Evolutionary conservation across 2,113 vertebrate genomes (phyloP).

Genomic region (Bos javanicus): DNA sequence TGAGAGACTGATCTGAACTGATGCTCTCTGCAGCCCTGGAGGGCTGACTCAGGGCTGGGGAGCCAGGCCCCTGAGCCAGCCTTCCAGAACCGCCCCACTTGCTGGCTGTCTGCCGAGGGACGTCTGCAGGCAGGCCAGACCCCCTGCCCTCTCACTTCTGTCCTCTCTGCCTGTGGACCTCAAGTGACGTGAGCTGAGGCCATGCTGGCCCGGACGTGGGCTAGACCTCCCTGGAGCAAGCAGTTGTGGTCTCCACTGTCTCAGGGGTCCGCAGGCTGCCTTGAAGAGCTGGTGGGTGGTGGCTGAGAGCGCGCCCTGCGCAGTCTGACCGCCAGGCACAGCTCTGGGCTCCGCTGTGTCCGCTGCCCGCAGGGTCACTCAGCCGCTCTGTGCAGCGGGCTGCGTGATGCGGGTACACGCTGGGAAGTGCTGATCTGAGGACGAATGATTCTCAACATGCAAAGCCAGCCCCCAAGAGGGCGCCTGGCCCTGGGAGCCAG

Average conservation of each 20-base stretch:
- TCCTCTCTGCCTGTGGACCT: not conserved
- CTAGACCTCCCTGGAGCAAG: too few relatives aligned
- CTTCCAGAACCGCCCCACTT: not conserved
- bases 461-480: not conserved
- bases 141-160: not conserved
- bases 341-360: accelerated
- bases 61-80: not conserved
- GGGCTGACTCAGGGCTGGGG: not conserved
- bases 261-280: not conserved
- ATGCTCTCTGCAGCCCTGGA: not conserved
- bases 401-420: accelerated
- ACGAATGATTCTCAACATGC: accelerated
- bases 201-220: not conserved
- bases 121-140: not conserved
- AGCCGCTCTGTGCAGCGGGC: not conserved
- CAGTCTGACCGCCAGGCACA: accelerated
- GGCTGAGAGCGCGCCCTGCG: accelerated
- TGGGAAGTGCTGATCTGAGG: too few relatives aligned
- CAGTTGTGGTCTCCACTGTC: accelerated
- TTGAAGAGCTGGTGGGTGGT: not conserved
- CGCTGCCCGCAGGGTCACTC: accelerated
- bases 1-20: not conserved
- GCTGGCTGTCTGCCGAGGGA: not conserved
- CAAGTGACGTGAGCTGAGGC: not conserved
- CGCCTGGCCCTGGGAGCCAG: not conserved